Conservation (phyloP, 2,797 vertebrate species). For the Eulemur rubriventer region DNA sequence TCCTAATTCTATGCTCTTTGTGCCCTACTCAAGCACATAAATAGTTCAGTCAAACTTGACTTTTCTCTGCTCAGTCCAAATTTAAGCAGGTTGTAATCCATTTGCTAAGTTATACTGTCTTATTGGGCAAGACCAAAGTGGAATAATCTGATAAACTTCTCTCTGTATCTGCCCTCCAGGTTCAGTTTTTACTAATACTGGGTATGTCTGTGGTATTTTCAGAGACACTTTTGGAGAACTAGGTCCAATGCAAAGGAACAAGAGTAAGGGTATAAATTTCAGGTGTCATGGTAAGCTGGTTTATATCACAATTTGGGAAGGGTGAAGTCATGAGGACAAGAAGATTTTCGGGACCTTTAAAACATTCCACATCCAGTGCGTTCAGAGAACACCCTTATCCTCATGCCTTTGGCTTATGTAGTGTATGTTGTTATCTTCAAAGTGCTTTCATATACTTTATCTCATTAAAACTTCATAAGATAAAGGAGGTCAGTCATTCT, state of each 20-base stretch:
- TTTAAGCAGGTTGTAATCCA: not conserved
- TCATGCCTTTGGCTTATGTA: not conserved
- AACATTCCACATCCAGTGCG: not conserved
- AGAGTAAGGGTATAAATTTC: not conserved
- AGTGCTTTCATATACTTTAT: not conserved
- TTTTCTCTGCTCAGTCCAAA: not conserved
- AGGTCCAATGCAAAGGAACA: not conserved
- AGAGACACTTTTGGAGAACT: not conserved
- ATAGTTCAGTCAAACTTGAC: not conserved
- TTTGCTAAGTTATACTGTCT: not conserved
- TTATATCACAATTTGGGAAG: not conserved
- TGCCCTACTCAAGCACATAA: not conserved
- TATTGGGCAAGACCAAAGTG: not conserved
- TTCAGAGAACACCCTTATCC: not conserved
- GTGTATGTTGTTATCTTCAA: not conserved
- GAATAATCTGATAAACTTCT: not conserved
- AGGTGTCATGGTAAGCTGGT: not conserved
- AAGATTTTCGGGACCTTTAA: not conserved
- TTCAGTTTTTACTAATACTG: not conserved
- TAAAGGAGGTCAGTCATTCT: not conserved
- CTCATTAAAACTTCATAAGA: not conserved
- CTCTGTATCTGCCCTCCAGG: not conserved
- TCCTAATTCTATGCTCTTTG: not conserved
- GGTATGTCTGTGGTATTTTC: not conserved
- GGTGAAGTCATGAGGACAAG: not conserved